Evolutionary conservation across 2,797 vertebrate genomes (phyloP).

Genomic region (Okamejei kenojei): DNA sequence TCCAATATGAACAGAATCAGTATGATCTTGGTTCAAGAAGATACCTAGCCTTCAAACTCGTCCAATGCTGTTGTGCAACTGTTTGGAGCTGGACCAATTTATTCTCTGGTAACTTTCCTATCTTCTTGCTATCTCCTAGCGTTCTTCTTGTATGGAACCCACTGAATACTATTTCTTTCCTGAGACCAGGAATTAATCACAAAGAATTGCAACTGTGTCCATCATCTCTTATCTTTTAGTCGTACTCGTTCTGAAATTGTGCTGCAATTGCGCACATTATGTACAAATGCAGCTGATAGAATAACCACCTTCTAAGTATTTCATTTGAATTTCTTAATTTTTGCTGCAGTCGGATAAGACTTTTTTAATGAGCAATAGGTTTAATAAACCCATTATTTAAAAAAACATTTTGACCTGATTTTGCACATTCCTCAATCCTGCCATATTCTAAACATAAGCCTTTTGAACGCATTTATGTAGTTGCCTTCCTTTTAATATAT

Average conservation of each 20-base stretch:
- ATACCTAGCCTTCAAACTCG: neutral
- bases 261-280: neutral
- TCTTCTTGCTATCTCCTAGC: no score
- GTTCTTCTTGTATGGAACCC: neutral
- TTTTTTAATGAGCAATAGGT: neutral
- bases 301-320: neutral
- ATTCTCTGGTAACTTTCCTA: neutral
- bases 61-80: neutral
- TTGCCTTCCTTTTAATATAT: neutral
- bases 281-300: neutral
- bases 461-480: neutral
- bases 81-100: neutral
- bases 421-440: neutral
- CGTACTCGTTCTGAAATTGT: neutral
- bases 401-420: neutral
- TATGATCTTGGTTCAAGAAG: neutral
- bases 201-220: neutral
- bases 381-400: neutral
- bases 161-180: neutral
- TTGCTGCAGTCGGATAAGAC: neutral
- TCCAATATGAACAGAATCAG: no score
- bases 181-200: neutral
- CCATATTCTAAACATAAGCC: neutral
- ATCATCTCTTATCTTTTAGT: neutral
- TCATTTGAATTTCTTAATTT: neutral